Conservation (phyloP, 2,888 invertebrate genomes). For the Cosmia pyralina region DNA sequence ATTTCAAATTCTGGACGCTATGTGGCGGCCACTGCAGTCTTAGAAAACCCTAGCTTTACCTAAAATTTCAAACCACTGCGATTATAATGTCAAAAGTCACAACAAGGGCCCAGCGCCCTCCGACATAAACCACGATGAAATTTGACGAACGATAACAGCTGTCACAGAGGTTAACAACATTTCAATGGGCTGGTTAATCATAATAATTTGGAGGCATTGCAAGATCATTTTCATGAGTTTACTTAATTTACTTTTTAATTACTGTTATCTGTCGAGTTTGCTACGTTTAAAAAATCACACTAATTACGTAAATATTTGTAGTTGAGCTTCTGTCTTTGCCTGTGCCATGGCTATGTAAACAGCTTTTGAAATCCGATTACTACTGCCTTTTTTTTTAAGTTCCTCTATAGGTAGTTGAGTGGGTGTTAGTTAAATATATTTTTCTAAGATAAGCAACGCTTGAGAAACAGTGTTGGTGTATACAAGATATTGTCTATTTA, state of each 20-base stretch:
- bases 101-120: not conserved
- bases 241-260: too few species aligned
- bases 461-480: not conserved
- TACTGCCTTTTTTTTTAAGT: conserved; percentile 35
- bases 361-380: conserved; percentile 55
- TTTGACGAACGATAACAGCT: not conserved
- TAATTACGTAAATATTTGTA: not conserved
- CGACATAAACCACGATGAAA: not conserved
- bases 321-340: not conserved
- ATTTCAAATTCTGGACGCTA: too few species aligned
- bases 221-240: not conserved
- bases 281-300: not conserved
- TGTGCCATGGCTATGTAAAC: conserved; percentile 28
- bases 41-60: too few species aligned
- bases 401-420: conserved; percentile 31
- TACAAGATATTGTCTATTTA: not conserved
- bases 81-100: not conserved
- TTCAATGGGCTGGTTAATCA: not conserved
- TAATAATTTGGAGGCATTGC: too few species aligned
- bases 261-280: not conserved
- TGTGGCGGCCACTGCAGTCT: too few species aligned
- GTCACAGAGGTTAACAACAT: not conserved
- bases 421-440: conserved; percentile 49
- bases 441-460: conserved; percentile 25
- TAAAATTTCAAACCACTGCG: not conserved